These are phyloP conservation scores for Nasonovia ribisnigri DNA, from an alignment of 2,888 invertebrate genomes.

Conservation along the genomic window DNA sequence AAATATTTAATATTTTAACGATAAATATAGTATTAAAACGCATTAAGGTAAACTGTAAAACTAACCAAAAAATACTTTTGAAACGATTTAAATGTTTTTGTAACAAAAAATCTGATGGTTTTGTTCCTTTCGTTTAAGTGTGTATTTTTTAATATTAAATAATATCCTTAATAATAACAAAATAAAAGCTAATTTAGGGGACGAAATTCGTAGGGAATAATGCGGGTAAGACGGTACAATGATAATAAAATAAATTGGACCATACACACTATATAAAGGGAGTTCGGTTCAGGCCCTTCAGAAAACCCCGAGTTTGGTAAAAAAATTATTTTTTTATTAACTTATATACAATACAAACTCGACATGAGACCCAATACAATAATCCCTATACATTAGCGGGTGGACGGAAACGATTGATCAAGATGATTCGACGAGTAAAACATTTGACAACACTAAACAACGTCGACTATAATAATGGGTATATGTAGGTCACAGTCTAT, in stretches of 20 bases:
- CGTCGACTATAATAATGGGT: background rate
- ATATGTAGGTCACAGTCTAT: background rate
- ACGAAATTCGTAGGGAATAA: background rate
- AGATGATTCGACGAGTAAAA: background rate
- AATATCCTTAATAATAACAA: background rate
- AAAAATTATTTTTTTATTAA: background rate
- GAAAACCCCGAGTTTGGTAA: background rate
- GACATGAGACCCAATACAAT: background rate
- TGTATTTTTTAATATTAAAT: constrained; percentile 11
- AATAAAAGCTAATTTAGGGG: background rate
- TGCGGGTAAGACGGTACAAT: constrained; percentile 32
- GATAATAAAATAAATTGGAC: constrained; percentile 7
- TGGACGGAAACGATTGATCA: background rate
- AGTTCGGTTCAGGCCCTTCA: background rate
- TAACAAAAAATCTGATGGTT: background rate
- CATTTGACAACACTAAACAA: background rate
- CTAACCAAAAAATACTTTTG: background rate
- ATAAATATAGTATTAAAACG: too few relatives aligned
- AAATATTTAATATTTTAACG: too few relatives aligned
- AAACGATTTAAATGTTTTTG: background rate
- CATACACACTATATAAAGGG: background rate
- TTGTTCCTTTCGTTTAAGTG: background rate
- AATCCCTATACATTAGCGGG: background rate
- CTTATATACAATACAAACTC: background rate
- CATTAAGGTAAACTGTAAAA: too few relatives aligned